Percentiles rank a stretch among this genome's conserved stretches.
These are phyloP conservation scores for Cervus canadensis DNA, from an alignment of 2,113 vertebrate species.

Conservation along the genomic window DNA sequence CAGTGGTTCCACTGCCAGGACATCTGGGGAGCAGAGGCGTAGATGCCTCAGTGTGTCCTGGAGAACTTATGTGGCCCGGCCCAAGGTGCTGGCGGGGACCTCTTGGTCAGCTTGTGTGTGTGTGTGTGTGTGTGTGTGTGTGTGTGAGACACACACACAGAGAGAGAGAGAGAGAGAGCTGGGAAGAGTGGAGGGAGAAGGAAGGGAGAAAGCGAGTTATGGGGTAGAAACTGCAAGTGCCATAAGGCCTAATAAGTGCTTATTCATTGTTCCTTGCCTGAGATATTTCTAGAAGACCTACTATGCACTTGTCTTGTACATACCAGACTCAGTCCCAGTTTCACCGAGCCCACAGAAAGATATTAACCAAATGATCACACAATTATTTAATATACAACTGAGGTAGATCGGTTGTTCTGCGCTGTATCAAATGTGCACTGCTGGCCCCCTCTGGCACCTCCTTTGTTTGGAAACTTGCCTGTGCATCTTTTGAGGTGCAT, in stretches of 20 bases:
- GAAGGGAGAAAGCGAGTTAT: no score
- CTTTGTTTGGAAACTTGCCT: neutral
- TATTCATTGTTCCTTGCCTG: neutral
- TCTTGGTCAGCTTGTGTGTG: neutral
- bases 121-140: no score
- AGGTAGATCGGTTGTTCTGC: neutral
- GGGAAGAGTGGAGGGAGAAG: neutral
- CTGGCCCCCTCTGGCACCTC: fast-evolving
- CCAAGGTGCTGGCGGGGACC: neutral
- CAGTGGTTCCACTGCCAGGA: neutral
- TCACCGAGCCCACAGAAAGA: neutral
- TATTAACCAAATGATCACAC: neutral
- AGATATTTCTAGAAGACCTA: neutral
- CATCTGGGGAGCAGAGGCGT: neutral
- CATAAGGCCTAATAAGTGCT: fast-evolving
- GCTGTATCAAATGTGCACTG: fast-evolving
- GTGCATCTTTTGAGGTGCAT: neutral
- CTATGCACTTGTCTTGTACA: fast-evolving
- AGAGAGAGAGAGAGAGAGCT: fast-evolving
- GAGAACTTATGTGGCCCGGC: neutral
- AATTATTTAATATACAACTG: fast-evolving
- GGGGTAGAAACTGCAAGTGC: neutral
- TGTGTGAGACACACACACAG: no score
- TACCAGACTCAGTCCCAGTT: neutral
- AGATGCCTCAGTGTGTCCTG: neutral